Evolutionary conservation across 2,888 invertebrate genomes (phyloP).

Genomic region (Ypsolopha scabrella): DNA sequence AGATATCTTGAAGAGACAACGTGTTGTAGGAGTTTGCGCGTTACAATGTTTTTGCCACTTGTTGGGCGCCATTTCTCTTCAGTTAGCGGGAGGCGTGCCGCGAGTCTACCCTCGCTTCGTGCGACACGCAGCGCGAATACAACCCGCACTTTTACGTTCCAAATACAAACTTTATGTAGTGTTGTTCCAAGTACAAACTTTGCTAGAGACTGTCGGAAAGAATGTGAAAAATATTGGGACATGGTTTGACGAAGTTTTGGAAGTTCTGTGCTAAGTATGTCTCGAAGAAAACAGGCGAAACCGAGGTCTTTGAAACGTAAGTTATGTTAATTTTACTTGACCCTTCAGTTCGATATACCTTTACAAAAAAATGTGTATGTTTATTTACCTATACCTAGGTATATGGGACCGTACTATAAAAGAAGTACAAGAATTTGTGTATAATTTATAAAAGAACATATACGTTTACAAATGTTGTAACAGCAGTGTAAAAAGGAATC

Average conservation of each 20-base stretch:
- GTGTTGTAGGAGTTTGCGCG: slow-evolving; percentile 51
- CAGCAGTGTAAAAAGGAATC: no score
- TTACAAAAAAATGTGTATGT: no score
- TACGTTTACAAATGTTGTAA: no score
- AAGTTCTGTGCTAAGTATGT: slow-evolving; percentile 52
- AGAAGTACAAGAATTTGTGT: no score
- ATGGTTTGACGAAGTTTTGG: not conserved
- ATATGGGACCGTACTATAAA: no score
- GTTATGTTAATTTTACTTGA: slow-evolving; percentile 22
- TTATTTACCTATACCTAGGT: no score
- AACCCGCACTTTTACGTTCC: slow-evolving; percentile 1
- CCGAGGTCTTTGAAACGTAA: slow-evolving; percentile 79
- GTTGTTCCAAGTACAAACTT: not conserved
- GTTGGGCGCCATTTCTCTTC: slow-evolving; percentile 63
- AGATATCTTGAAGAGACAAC: not conserved
- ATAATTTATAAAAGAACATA: no score
- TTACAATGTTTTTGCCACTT: slow-evolving; percentile 62
- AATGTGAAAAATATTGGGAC: not conserved
- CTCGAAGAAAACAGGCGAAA: slow-evolving; percentile 78
- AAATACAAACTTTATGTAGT: not conserved
- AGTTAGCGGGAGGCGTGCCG: slow-evolving; percentile 55
- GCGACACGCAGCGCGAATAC: not conserved
- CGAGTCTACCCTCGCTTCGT: slow-evolving; percentile 34
- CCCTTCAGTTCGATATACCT: no score
- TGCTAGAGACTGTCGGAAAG: not conserved